phyloP scores from a whole-genome alignment of 2,797 vertebrate species.

The Buceros bicornis region DNA sequence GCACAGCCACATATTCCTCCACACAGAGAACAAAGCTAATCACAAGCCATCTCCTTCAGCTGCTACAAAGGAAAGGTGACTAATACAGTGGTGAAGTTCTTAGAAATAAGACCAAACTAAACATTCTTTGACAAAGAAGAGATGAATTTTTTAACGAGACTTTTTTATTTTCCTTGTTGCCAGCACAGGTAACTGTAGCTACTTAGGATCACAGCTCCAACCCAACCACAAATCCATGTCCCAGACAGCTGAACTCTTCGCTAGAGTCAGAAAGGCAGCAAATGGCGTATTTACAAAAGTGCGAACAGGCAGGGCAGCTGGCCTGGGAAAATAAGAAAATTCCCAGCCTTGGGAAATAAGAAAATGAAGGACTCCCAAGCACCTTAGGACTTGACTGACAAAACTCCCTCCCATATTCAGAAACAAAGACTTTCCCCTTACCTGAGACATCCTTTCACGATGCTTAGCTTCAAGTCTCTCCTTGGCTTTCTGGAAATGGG shows the following conservation, averaged over 20 bases:
- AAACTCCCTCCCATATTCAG: background rate
- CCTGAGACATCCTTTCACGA: conserved; percentile 97
- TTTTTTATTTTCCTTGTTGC: background rate
- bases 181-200: fast-evolving
- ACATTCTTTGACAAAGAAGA: background rate
- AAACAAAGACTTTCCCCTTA: conserved; percentile 58
- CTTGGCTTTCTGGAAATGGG: conserved; percentile 97
- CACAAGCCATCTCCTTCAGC: background rate
- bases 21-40: background rate
- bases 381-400: background rate
- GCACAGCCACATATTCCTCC: fast-evolving
- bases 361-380: background rate
- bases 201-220: fast-evolving
- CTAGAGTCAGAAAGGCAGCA: background rate
- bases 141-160: background rate
- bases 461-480: conserved; percentile 97
- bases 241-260: background rate
- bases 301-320: background rate
- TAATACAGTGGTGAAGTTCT: background rate
- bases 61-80: background rate
- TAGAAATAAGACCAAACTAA: background rate
- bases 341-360: background rate
- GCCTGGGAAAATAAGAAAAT: background rate
- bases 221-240: background rate
- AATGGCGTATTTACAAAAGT: background rate